Evolutionary conservation across 2,113 vertebrate species (phyloP).

Genomic region (Scalopus aquaticus): DNA sequence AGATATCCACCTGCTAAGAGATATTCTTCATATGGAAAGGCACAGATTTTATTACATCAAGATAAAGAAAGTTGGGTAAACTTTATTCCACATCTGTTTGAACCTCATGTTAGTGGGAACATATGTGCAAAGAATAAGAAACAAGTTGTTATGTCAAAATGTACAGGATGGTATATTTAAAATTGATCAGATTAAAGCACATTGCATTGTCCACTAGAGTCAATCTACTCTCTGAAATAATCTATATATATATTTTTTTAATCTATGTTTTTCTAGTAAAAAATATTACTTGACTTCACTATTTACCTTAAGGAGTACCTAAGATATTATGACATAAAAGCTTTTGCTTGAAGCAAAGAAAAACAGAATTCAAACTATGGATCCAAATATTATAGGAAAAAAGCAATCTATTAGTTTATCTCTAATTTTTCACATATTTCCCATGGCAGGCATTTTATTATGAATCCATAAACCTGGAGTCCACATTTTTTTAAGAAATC

Average conservation of each 20-base stretch:
- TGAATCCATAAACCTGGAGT: neutral
- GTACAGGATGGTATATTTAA: conserved; percentile 20
- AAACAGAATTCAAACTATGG: conserved; percentile 7
- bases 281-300: neutral
- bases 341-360: conserved; percentile 26
- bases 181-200: neutral
- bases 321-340: conserved; percentile 41
- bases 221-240: neutral
- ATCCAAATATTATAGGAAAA: conserved; percentile 26
- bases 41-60: conserved; percentile 5
- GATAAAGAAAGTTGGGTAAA: neutral
- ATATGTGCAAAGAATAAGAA: conserved; percentile 13
- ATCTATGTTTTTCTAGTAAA: conserved; percentile 36
- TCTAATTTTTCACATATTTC: neutral
- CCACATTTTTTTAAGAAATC: neutral
- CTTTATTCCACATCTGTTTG: conserved; percentile 33
- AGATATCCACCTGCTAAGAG: neutral
- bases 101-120: neutral
- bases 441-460: conserved; percentile 6
- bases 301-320: conserved; percentile 29
- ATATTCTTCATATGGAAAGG: neutral
- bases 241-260: neutral
- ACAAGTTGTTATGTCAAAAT: conserved; percentile 2
- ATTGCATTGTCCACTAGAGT: neutral
- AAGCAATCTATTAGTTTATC: neutral